Evolutionary conservation across 1,140 invertebrate species (phyloP).

Genomic region (Monochamus saltuarius): DNA sequence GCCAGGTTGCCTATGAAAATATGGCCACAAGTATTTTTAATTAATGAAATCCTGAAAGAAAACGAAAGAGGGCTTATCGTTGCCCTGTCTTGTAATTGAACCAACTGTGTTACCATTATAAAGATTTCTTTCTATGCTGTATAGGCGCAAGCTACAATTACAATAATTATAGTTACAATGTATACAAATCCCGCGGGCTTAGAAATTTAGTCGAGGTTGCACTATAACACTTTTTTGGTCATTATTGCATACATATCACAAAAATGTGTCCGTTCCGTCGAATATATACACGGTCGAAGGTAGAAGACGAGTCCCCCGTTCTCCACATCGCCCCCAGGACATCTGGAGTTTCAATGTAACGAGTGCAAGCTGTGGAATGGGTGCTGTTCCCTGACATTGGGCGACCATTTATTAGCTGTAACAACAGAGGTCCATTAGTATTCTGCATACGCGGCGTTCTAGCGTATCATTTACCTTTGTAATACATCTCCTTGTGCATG

Average conservation of each 20-base stretch:
- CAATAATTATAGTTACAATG: too few relatives aligned
- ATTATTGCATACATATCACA: constrained; percentile 37
- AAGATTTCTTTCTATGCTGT: too few relatives aligned
- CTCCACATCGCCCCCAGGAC: not conserved
- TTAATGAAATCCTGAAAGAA: too few relatives aligned
- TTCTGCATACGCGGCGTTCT: constrained; percentile 12
- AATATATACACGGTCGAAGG: constrained; percentile 18
- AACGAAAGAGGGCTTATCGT: too few relatives aligned
- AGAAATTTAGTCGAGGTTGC: not conserved
- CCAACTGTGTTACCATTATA: too few relatives aligned
- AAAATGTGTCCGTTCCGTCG: constrained; percentile 24
- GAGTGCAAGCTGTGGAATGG: constrained; percentile 43
- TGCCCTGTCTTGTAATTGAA: too few relatives aligned
- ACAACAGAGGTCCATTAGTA: constrained; percentile 46
- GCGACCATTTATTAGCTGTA: constrained; percentile 52
- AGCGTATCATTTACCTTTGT: constrained; percentile 58
- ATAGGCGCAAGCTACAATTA: too few relatives aligned
- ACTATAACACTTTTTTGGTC: constrained; percentile 22
- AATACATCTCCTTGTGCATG: constrained; percentile 73
- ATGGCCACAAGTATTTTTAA: too few relatives aligned
- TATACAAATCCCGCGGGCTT: not conserved
- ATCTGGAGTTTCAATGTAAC: constrained; percentile 35
- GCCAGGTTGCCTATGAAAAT: too few relatives aligned
- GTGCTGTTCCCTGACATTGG: constrained; percentile 44
- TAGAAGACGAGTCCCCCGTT: not conserved